Evolutionary conservation across 2,797 vertebrate genomes (phyloP).

Genomic region (Austrolebias charrua): DNA sequence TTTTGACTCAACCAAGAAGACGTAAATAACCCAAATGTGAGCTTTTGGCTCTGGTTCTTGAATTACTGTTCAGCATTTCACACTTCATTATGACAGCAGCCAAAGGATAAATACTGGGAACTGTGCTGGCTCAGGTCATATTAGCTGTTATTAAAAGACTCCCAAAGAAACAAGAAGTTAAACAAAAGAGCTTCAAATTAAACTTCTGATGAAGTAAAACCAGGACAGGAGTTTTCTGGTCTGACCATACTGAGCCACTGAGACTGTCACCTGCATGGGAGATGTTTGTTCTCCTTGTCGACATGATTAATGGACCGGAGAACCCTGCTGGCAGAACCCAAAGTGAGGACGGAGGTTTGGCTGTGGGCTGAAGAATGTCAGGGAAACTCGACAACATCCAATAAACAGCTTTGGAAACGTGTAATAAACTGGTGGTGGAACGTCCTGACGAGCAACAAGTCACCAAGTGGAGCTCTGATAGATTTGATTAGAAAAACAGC

Average conservation of each 20-base stretch:
- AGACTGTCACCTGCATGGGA: constrained; percentile 1
- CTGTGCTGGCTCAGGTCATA: constrained; percentile 1
- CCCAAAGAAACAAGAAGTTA: constrained; percentile 1
- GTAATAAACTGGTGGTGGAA: constrained; percentile 53
- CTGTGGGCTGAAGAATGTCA: constrained; percentile 16
- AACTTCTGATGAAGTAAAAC: neutral
- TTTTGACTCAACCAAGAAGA: constrained; percentile 27
- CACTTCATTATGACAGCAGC: constrained; percentile 57
- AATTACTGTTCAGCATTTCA: constrained; percentile 57
- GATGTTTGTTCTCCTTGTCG: constrained; percentile 19
- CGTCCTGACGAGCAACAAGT: constrained; percentile 2
- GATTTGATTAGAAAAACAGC: neutral
- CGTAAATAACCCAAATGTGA: constrained; percentile 41
- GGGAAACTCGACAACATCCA: constrained; percentile 14
- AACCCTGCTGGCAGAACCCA: constrained; percentile 43
- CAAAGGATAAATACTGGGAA: constrained; percentile 33
- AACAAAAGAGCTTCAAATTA: neutral
- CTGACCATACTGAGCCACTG: constrained; percentile 13
- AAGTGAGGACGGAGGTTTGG: constrained; percentile 40
- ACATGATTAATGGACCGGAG: constrained; percentile 58
- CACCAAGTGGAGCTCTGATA: neutral
- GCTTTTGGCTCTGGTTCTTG: constrained; percentile 36
- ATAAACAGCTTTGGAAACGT: constrained; percentile 53
- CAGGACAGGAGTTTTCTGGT: neutral
- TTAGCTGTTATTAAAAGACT: constrained; percentile 8